Conservation (phyloP, 2,888 invertebrate species). For the Cacoxenus indagator region DNA sequence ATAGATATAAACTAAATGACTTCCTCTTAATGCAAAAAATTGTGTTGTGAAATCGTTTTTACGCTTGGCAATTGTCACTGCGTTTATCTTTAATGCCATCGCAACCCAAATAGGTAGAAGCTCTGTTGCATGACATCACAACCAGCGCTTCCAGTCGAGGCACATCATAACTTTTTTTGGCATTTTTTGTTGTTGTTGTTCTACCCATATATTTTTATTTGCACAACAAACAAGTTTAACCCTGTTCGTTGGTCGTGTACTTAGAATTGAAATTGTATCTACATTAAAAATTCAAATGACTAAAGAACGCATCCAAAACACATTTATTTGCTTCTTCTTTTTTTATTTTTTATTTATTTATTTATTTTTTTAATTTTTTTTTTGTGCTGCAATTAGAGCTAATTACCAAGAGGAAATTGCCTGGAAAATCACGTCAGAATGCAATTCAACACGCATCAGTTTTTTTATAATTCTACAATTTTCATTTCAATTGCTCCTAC, state of each 20-base stretch:
- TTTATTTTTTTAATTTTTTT: background rate
- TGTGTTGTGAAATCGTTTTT: no score
- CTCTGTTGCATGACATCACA: background rate
- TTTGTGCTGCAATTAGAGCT: background rate
- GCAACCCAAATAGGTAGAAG: background rate
- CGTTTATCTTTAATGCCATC: constrained; percentile 2
- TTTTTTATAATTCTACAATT: no score
- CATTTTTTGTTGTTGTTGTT: background rate
- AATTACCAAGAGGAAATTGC: constrained; percentile 4
- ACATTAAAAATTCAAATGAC: no score
- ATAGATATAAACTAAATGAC: no score
- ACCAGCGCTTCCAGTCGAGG: background rate
- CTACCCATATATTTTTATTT: background rate
- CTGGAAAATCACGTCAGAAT: background rate
- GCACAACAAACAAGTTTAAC: no score
- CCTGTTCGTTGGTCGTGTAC: no score
- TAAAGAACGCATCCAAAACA: no score
- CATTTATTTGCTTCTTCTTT: background rate
- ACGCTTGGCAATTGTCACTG: background rate
- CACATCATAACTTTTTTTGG: background rate
- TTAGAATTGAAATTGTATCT: no score
- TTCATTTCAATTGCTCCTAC: no score
- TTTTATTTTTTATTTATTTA: background rate
- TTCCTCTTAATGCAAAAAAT: no score
- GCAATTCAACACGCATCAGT: background rate